Evolutionary conservation across 2,797 vertebrate species (phyloP).

Genomic region (Denticeps clupeoides): DNA sequence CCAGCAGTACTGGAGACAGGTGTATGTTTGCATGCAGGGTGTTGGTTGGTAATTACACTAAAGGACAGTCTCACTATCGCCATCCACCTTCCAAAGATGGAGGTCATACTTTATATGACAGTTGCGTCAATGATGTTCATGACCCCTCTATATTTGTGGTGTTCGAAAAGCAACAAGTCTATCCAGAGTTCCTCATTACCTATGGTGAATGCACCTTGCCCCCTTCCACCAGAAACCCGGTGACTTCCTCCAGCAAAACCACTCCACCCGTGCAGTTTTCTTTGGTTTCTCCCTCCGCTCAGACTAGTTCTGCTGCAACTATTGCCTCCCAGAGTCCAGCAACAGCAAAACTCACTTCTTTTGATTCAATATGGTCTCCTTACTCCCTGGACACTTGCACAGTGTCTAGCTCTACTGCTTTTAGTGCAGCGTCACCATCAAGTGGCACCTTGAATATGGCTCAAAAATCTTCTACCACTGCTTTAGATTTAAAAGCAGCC

Average conservation of each 20-base stretch:
- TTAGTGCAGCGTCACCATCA: too few relatives aligned
- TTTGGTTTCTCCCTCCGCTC: too few relatives aligned
- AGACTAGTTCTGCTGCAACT: too few relatives aligned
- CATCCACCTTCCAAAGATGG: conserved; percentile 32
- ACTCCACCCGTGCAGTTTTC: too few relatives aligned
- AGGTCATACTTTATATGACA: conserved; percentile 30
- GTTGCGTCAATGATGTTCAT: conserved; percentile 29
- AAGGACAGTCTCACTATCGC: conserved; percentile 39
- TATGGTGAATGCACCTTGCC: conserved; percentile 16
- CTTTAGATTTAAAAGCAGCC: too few relatives aligned
- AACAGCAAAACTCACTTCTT: too few relatives aligned
- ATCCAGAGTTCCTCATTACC: conserved; percentile 39
- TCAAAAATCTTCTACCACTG: too few relatives aligned
- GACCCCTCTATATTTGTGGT: conserved; percentile 35
- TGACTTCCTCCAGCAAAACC: neutral
- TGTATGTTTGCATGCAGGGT: conserved; percentile 69
- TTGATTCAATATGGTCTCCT: too few relatives aligned
- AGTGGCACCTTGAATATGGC: too few relatives aligned
- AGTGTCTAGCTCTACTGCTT: too few relatives aligned
- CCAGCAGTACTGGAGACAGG: conserved; percentile 11
- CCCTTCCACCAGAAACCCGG: neutral
- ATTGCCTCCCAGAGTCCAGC: too few relatives aligned
- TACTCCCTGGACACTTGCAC: too few relatives aligned
- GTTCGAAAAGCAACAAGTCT: conserved; percentile 37
- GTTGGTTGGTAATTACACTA: conserved; percentile 59